Evolutionary conservation across 2,888 invertebrate genomes (phyloP), one percentile per base, ranked within the genome.

Genomic region (Pyrocoelia pectoralis): DNA sequence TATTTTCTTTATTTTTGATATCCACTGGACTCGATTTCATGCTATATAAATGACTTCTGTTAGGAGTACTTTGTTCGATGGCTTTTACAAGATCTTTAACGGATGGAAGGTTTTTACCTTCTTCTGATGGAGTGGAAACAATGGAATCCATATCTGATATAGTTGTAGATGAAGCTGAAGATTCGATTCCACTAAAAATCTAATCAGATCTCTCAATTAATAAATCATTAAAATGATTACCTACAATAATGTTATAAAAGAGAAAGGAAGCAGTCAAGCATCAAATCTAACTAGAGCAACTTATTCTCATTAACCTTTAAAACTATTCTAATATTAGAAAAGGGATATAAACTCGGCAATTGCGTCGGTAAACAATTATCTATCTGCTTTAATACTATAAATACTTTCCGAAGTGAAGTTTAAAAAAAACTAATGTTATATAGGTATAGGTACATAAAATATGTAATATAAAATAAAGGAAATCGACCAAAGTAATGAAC

Each of bases 111-210:
- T 68, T 46, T 53, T 75, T 75, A 41, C 73, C 73, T 58, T 77
- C 78, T 41, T 79, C 78, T 18, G 76, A 75, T 18, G 81, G 80
- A 19, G 77, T 77, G 14, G 83, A 82, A 12, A 79, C 74, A 24
- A 77, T 71, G 3, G 83, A 82, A 66, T 83, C 83, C 33, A 80
- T 74, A 69, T 83, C 83, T 2, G 82, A 82, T n/a, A 80, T 79
- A 54, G 77, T 74, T 38, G 73, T 60, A 5, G 80, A 79, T 2
- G 77, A 70, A 3, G 79, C 78, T 5, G 79, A 79, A 56, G 75
- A 74, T 63, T 52, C n/a, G 8, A 33, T 33, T n/a, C 33, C 33
- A 24, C 24, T 5, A 33, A 33, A 33, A 8, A 33, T 33, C 33
- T 33, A 33, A 33, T 33, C 24, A 24, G 24, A 24, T 5, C 6